Base-by-base conservation (phyloP, 1,140 invertebrate genomes). In the Drosophila lini region DNA sequence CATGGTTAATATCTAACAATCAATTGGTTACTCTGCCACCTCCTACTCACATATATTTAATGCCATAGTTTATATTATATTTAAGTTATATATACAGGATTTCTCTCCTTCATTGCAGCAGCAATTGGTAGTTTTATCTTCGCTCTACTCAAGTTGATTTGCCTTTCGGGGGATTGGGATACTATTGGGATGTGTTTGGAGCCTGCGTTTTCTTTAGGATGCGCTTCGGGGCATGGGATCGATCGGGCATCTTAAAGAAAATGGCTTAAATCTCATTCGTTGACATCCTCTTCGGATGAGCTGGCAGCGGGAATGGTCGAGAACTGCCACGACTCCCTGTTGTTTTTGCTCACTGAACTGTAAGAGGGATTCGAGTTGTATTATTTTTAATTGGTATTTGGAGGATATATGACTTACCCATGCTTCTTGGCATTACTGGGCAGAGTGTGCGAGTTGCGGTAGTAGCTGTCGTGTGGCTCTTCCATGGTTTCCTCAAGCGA, bases 391-490 rank as follows among this genome's bases (percentile, higher is more conserved):
- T 28, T 28, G 6, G 25, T 28, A 28, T 6, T 28, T 28, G 25
- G 25, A 28, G 19, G 5, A 2, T 32, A 19, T 6, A 10, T 0
- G 11, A 83, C 65, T 92, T 86, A 94, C 94, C 94, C 94, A 82
- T 94, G 93, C 78, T 94, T 94, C 81, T 94, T 94, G 58, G 94
- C 94, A 92, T 94, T 94, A 40, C 94, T 95, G 67, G 95, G 95
- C 84, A 96, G 93, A 81, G 95, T 96, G 64, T 95, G 93, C 16
- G 95, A 95, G 74, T 94, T 95, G 73, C 95, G 93, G 81, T 95
- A 95, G 92, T 95, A 95, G 56, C 92, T 89, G n/a, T 93, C 88
- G 47, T 94, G 93, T 15, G 93, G 92, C 68, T 92, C 91, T 42
- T 94, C 94, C 45, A 86, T 92, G 48, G 83, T 84, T 52, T 92